Evolutionary conservation across 2,113 vertebrate species (phyloP).

Genomic region (Cyphomyrus discorhynchus): DNA sequence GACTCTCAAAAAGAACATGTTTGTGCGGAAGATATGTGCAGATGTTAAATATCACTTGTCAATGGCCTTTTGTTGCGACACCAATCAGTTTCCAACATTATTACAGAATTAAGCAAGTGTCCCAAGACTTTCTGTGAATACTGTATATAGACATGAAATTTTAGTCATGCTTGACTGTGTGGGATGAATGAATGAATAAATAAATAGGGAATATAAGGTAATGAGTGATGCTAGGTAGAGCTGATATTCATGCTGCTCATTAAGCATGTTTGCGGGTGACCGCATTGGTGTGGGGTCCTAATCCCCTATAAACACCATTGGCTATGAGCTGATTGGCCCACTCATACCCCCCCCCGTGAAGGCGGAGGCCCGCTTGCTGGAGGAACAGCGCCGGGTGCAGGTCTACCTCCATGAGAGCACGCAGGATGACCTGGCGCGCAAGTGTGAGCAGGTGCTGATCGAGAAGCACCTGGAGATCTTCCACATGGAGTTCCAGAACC

Average conservation of each 20-base stretch:
- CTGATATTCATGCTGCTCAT: neutral
- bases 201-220: neutral
- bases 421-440: constrained; percentile 90
- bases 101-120: neutral
- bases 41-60: neutral
- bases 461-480: constrained; percentile 98
- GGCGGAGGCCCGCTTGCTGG: constrained; percentile 91
- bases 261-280: neutral
- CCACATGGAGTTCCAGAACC: constrained; percentile 96
- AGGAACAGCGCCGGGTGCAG: constrained; percentile 93
- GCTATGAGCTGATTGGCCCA: neutral
- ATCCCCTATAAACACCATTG: neutral
- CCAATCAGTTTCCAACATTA: neutral
- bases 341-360: constrained; percentile 32
- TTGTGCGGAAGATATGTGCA: neutral
- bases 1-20: neutral
- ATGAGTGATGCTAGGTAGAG: neutral
- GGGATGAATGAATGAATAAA: neutral
- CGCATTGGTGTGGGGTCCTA: neutral
- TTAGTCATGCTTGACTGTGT: neutral
- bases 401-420: constrained; percentile 97
- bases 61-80: neutral
- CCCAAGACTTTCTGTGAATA: neutral
- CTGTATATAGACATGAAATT: neutral
- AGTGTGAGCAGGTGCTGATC: constrained; percentile 97